Percentiles rank a stretch among this genome's conserved stretches.
Evolutionary conservation across 2,888 invertebrate genomes (phyloP).

Genomic region (Noctua janthe): DNA sequence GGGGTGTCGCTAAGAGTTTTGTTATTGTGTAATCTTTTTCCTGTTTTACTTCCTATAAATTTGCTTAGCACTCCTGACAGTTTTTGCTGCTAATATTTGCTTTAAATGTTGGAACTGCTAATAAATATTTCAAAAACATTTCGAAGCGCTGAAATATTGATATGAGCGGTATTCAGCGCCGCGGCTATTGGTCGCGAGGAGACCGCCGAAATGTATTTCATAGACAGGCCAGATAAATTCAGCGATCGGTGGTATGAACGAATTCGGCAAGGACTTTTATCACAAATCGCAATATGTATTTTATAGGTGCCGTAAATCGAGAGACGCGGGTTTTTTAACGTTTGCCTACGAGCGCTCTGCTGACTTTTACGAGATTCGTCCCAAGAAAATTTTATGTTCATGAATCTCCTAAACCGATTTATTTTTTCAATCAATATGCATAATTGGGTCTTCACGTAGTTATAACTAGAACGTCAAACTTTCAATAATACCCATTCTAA

Average conservation of each 20-base stretch:
- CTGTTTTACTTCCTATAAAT: conserved; percentile 49
- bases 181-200: conserved; percentile 52
- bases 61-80: conserved; percentile 1
- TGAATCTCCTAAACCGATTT: conserved; percentile 79
- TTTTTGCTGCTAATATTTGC: conserved; percentile 36
- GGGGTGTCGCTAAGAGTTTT: conserved; percentile 52
- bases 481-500: conserved; percentile 29
- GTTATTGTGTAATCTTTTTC: conserved; percentile 52
- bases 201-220: conserved; percentile 63
- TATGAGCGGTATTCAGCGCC: conserved; percentile 58
- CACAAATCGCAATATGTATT: conserved; percentile 89
- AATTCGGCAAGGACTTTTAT: conserved; percentile 87
- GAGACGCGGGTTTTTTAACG: conserved; percentile 88
- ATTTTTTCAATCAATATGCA: conserved; percentile 78
- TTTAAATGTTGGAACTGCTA: conserved; percentile 38
- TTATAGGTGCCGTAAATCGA: conserved; percentile 89
- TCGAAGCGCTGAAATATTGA: conserved; percentile 57
- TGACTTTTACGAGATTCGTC: conserved; percentile 87
- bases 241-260: conserved; percentile 81
- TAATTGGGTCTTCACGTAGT: conserved; percentile 71
- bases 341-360: conserved; percentile 85
- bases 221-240: conserved; percentile 79
- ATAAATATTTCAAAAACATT: conserved; percentile 55
- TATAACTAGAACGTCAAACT: conserved; percentile 24
- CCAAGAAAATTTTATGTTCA: conserved; percentile 81